Base-by-base conservation (phyloP, 2,888 invertebrate species). In the Vesta saturnalis region DNA sequence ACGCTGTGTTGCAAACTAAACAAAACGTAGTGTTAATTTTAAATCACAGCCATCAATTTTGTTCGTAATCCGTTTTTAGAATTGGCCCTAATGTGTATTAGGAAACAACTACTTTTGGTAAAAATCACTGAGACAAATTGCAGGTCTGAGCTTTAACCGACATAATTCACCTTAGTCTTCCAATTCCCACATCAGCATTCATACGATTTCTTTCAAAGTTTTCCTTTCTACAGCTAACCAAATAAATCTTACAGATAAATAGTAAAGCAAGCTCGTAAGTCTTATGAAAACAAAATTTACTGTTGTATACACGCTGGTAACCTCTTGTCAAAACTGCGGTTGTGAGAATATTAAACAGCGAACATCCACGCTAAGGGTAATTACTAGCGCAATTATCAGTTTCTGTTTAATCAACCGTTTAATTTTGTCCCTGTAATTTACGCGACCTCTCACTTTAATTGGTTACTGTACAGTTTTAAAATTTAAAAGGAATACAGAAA, bases 371-470 rank as follows among this genome's bases (percentile, higher is more conserved):
- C 18, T 49, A 56, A 61, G 56, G 61, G 52, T 71, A 71, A 73
- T 73, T 73, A 73, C 67, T 57, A 64, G 66, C 72, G 67, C 72
- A 73, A 73, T 73, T 73, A 72, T 70, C 72, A 60, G 69, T 69
- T 70, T 70, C 70, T 73, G 72, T 72, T 73, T 72, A 71, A 72
- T 73, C 69, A 73, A 72, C 67, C 69, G 64, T 67, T 72, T 72
- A 73, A 73, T 72, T 73, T 65, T 59, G 60, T n/a, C n/a, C n/a
- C 55, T 64, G 59, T 59, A 64, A 68, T 64, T 68, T 68, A 64
- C 62, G 60, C 64, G 46, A 47, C 55, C 59, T 64, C 64, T 68
- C 68, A 60, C 68, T 64, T 63, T 60, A 60, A 39, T 55, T 56
- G 61, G 15, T 56, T 14, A 55, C 35, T 60, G n/a, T n/a, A 60